These are phyloP conservation scores for Montipora efflorescens DNA, from an alignment of 64 coral and sea anemone species.

Conservation along the genomic window DNA sequence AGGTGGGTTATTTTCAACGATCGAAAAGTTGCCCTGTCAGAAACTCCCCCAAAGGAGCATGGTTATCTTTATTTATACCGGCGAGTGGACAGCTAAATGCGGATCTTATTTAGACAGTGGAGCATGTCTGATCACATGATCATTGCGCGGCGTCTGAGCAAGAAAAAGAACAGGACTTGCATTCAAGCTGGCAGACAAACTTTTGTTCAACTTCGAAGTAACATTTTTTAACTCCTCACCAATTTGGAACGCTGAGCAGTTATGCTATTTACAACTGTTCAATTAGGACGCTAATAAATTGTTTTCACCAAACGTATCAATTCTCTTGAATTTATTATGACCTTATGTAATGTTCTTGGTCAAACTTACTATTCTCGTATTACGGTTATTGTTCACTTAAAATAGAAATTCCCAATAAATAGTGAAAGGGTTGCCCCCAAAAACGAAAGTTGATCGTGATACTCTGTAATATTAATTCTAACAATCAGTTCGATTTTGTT, in stretches of 20 bases:
- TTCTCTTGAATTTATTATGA: too few species aligned
- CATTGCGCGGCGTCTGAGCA: background rate
- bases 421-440: too few species aligned
- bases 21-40: conserved; percentile 96
- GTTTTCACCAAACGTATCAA: background rate
- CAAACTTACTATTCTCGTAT: too few species aligned
- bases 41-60: conserved; percentile 86
- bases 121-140: background rate
- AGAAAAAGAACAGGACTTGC: background rate
- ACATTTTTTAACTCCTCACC: too few species aligned
- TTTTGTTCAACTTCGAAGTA: background rate
- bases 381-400: too few species aligned
- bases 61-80: conserved; percentile 93
- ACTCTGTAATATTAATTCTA: too few species aligned
- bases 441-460: too few species aligned
- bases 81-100: conserved; percentile 16
- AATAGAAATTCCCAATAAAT: too few species aligned
- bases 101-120: background rate
- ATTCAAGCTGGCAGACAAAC: too few species aligned
- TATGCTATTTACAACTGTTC: background rate
- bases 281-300: conserved; percentile 3
- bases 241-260: background rate
- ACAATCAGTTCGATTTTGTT: too few species aligned
- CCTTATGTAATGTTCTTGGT: too few species aligned
- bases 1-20: conserved; percentile 99